phyloP scores from a whole-genome alignment of 2,888 invertebrate genomes.

The Villa cingulata region DNA sequence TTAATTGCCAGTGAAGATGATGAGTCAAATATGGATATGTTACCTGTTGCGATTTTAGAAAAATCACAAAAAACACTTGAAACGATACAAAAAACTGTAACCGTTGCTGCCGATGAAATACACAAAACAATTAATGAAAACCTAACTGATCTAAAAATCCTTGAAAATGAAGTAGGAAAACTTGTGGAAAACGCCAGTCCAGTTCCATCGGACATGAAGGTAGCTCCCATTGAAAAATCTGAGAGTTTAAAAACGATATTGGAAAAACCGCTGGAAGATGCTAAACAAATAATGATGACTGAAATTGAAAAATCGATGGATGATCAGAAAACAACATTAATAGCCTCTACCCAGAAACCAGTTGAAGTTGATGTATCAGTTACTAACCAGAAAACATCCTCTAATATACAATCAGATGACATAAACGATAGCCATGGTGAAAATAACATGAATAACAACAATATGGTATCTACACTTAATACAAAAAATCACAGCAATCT shows the following conservation, averaged over 20 bases:
- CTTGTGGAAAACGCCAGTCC: slow-evolving; percentile 12
- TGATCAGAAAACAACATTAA: slow-evolving; percentile 21
- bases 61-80: slow-evolving; percentile 29
- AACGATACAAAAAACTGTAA: slow-evolving; percentile 28
- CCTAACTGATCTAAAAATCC: slow-evolving; percentile 27
- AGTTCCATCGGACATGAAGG: slow-evolving; percentile 18
- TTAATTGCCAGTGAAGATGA: slow-evolving; percentile 6
- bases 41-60: slow-evolving; percentile 24
- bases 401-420: slow-evolving; percentile 7
- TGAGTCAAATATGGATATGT: slow-evolving; percentile 14
- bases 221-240: slow-evolving; percentile 19
- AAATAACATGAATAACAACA: slow-evolving; percentile 9
- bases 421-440: slow-evolving; percentile 11
- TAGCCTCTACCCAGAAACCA: slow-evolving; percentile 29
- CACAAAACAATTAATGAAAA: slow-evolving; percentile 33
- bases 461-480: neutral
- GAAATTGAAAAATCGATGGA: neutral
- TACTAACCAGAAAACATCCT: slow-evolving; percentile 16
- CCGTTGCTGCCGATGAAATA: slow-evolving; percentile 30
- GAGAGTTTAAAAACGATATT: slow-evolving; percentile 23
- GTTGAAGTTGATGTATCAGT: slow-evolving; percentile 34
- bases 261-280: slow-evolving; percentile 14
- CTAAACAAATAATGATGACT: no score
- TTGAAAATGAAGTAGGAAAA: slow-evolving; percentile 28
- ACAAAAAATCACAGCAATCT: neutral